Conservation (phyloP, 2,888 invertebrate species). For the Blomia tropicalis region DNA sequence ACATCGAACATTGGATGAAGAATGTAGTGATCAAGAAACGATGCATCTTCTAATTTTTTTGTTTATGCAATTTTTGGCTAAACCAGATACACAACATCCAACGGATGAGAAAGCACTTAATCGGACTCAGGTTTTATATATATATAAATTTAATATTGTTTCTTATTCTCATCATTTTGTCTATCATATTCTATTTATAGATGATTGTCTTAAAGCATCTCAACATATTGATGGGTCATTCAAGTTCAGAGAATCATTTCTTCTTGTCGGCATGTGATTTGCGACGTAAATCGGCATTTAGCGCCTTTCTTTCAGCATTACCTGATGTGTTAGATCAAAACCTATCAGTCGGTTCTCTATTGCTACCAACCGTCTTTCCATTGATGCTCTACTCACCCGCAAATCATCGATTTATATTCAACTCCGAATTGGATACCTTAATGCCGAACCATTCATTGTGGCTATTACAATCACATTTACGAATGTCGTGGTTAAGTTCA, state of each 20-base stretch:
- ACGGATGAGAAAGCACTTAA: conserved; percentile 65
- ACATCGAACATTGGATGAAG: conserved; percentile 67
- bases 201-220: conserved; percentile 76
- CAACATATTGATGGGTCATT: conserved; percentile 79
- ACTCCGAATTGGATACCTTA: conserved; percentile 41
- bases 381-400: conserved; percentile 68
- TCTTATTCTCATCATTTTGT: conserved; percentile 28
- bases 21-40: conserved; percentile 79
- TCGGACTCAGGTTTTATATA: conserved; percentile 44
- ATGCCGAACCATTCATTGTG: conserved; percentile 61
- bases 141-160: not conserved
- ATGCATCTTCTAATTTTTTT: conserved; percentile 81
- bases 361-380: conserved; percentile 65
- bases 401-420: conserved; percentile 44
- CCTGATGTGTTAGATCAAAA: conserved; percentile 84
- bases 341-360: conserved; percentile 72
- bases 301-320: conserved; percentile 79
- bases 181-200: conserved; percentile 43
- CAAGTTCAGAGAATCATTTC: conserved; percentile 72
- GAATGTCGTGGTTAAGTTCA: conserved; percentile 83
- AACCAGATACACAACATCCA: conserved; percentile 62
- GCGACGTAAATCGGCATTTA: conserved; percentile 81
- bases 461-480: conserved; percentile 65
- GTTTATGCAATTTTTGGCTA: conserved; percentile 83
- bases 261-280: conserved; percentile 72